Evolutionary conservation across 2,113 vertebrate species (phyloP).

Genomic region (Ctenomys sociabilis): DNA sequence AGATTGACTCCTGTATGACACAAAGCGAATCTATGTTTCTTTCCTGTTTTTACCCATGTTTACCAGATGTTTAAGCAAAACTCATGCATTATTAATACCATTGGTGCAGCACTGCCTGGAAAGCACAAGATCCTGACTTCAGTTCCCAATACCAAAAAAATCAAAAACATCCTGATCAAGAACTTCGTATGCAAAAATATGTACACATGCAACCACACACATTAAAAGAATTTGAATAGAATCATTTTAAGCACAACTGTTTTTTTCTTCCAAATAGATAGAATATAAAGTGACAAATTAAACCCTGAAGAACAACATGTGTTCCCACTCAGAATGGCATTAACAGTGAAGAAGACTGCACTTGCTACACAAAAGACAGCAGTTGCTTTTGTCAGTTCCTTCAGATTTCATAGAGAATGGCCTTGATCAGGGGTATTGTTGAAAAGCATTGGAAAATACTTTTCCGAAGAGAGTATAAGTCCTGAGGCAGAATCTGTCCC

Average conservation of each 20-base stretch:
- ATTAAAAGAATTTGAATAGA: neutral
- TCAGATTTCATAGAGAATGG: neutral
- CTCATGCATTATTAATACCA: neutral
- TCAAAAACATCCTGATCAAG: neutral
- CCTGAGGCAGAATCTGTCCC: neutral
- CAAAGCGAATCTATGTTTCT: conserved; percentile 14
- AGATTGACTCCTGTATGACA: neutral
- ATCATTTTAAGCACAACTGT: neutral
- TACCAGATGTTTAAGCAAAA: neutral
- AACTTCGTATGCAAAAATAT: neutral
- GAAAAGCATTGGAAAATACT: neutral
- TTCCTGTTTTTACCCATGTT: neutral
- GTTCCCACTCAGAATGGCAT: fast-evolving
- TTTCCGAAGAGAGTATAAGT: neutral
- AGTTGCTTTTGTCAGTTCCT: conserved; percentile 5
- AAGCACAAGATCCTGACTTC: too few relatives aligned
- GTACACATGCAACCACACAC: neutral
- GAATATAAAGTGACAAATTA: neutral
- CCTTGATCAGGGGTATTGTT: neutral
- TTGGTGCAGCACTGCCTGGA: too few relatives aligned
- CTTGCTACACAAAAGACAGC: neutral
- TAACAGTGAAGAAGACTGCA: neutral
- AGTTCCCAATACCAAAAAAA: too few relatives aligned
- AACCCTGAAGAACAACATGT: neutral
- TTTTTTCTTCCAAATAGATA: neutral